Conservation (phyloP, 2,797 vertebrate genomes). For the Ibycter americanus region DNA sequence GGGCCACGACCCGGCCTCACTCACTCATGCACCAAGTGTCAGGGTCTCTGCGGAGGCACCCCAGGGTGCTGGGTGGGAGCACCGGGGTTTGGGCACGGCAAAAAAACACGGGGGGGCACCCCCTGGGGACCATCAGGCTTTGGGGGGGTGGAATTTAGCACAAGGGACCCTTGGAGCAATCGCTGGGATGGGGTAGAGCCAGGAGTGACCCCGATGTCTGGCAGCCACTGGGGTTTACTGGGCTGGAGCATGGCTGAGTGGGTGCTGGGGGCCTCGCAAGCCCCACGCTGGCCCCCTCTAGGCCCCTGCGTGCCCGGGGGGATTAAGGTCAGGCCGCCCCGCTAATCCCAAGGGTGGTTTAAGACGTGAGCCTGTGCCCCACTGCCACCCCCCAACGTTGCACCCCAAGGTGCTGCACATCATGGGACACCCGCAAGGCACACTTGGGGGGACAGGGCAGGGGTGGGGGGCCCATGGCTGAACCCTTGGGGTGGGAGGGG, state of each 20-base stretch:
- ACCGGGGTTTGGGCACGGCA: accelerated
- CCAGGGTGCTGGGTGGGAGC: not conserved
- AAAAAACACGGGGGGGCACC: accelerated
- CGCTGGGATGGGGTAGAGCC: not conserved
- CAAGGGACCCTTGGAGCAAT: not conserved
- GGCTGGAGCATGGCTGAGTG: accelerated
- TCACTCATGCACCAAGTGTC: not conserved
- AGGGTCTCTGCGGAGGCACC: not conserved
- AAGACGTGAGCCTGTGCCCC: not conserved
- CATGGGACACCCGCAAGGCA: accelerated
- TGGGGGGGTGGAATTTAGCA: accelerated
- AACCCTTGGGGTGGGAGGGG: not conserved
- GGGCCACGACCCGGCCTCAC: accelerated
- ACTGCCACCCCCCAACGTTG: accelerated
- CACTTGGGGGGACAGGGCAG: not conserved
- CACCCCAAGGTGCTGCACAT: not conserved
- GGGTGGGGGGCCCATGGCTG: not conserved
- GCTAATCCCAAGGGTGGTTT: not conserved
- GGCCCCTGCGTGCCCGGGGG: not conserved
- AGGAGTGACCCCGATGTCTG: not conserved
- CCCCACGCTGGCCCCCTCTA: not conserved
- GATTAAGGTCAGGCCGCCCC: slow-evolving; percentile 47
- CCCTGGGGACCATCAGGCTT: accelerated
- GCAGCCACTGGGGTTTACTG: not conserved
- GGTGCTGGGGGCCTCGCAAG: not conserved